Conservation (phyloP, 2,888 invertebrate genomes). For the Amitus sp. region DNA sequence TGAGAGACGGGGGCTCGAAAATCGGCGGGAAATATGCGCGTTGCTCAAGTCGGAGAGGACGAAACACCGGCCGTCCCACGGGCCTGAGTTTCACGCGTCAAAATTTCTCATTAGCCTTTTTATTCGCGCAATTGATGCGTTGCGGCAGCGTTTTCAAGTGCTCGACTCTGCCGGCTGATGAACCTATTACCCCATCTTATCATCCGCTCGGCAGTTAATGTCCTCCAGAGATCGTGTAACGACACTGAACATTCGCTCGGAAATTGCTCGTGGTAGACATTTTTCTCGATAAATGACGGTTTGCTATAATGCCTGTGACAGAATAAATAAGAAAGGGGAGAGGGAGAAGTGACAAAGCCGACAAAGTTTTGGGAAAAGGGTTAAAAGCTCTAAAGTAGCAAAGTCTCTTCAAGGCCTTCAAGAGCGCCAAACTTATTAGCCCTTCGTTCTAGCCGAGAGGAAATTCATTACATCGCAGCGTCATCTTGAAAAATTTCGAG, state of each 20-base stretch:
- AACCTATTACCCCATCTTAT: slow-evolving; percentile 34
- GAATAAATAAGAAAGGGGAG: slow-evolving; percentile 12
- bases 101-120: slow-evolving; percentile 38
- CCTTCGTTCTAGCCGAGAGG: slow-evolving; percentile 36
- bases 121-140: slow-evolving; percentile 46
- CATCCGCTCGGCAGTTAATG: slow-evolving; percentile 26
- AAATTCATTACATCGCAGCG: slow-evolving; percentile 14
- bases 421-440: slow-evolving; percentile 46
- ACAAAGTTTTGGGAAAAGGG: slow-evolving; percentile 35
- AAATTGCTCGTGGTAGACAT: slow-evolving; percentile 13
- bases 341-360: slow-evolving; percentile 23
- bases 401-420: slow-evolving; percentile 60
- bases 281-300: too few species aligned
- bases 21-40: too few species aligned
- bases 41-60: too few species aligned
- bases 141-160: slow-evolving; percentile 32
- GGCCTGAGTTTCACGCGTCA: slow-evolving; percentile 14
- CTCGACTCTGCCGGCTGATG: slow-evolving; percentile 15
- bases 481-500: neutral
- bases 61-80: neutral
- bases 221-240: slow-evolving; percentile 19
- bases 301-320: slow-evolving; percentile 2
- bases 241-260: slow-evolving; percentile 24
- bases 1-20: neutral
- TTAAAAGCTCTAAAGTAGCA: slow-evolving; percentile 48